Evolutionary conservation across 2,888 invertebrate genomes (phyloP), one percentile per base, ranked within the genome.

Genomic region (Halocaridina rubra): DNA sequence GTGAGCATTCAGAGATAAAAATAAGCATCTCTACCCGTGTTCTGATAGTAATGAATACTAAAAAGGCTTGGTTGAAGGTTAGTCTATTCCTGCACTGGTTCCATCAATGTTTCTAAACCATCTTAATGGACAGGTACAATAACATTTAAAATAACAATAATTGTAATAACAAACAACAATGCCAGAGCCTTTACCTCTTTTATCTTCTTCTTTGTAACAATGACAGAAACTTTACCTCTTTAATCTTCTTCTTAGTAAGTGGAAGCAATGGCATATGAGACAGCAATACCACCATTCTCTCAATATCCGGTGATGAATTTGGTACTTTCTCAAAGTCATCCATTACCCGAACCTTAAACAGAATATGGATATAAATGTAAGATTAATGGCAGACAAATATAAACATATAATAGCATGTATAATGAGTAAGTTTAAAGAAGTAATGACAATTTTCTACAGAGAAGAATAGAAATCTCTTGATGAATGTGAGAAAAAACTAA

Each of bases 291-390:
- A 89, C 81, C 24, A 88, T 78, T 57, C 84, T 80, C 7, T 78
- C 84, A 16, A 87, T 75, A 13, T 72, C 80, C 46, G 79, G 39
- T 32, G 85, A 82, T 24, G 85, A 39, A 69, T 16, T 16, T 22
- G 24, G 61, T 2, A 22, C 39, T 7, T 53, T 61, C 5, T 61
- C 39, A 7, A 95, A 90, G 89, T 93, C 93, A 88, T 92, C 92
- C 67, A 95, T 91, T 67, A 94, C 93, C 94, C 94, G 89, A 59
- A 90, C 90, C 71, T 89, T 3, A 16, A 71, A 71, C 13, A 29
- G 29, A 30, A 33, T 27, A 30, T 3, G 3, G 71, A 30, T 7
- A 10, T n/a, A 16, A 7, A 29, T 24, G 27, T 29, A 29, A 29
- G 1, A 30, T 30, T 8, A 22, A 59, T 10, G 4, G 13, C 59